Percentiles rank a stretch among this genome's conserved stretches.
Conservation (phyloP, 2,113 vertebrate genomes). For the Nothoprocta perdicaria region DNA sequence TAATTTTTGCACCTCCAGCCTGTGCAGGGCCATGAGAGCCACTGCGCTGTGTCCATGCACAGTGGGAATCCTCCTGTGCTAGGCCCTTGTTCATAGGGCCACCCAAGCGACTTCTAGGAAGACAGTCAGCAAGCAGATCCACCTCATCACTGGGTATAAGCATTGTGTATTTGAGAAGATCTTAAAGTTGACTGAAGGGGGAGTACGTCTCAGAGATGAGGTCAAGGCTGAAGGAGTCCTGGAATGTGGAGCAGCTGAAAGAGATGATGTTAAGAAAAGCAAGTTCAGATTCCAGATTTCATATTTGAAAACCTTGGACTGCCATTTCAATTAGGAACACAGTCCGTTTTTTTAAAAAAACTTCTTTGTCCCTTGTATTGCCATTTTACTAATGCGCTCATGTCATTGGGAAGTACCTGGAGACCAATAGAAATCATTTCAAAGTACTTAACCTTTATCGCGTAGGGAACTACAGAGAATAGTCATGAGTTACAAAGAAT, state of each 20-base stretch:
- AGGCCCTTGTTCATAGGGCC: constrained; percentile 27
- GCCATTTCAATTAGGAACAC: constrained; percentile 52
- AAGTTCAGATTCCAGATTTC: constrained; percentile 57
- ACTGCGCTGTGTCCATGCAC: background rate
- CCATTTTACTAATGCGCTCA: constrained; percentile 22
- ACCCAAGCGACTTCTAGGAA: constrained; percentile 41
- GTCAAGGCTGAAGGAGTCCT: constrained; percentile 55
- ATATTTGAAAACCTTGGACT: constrained; percentile 19
- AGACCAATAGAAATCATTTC: constrained; percentile 19
- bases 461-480: constrained; percentile 30
- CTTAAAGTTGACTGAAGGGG: constrained; percentile 42
- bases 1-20: background rate
- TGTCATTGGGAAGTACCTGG: background rate
- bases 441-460: constrained; percentile 46
- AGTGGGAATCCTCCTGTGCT: background rate
- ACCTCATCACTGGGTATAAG: background rate
- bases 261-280: constrained; percentile 36
- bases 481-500: constrained; percentile 32
- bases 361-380: constrained; percentile 28
- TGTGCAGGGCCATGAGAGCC: background rate
- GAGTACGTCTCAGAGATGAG: constrained; percentile 33
- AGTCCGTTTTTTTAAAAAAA: constrained; percentile 54
- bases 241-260: constrained; percentile 69
- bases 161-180: constrained; percentile 46
- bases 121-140: constrained; percentile 41